phyloP scores from a whole-genome alignment of 2,888 invertebrate genomes.

The Odontocolon sp. region DNA sequence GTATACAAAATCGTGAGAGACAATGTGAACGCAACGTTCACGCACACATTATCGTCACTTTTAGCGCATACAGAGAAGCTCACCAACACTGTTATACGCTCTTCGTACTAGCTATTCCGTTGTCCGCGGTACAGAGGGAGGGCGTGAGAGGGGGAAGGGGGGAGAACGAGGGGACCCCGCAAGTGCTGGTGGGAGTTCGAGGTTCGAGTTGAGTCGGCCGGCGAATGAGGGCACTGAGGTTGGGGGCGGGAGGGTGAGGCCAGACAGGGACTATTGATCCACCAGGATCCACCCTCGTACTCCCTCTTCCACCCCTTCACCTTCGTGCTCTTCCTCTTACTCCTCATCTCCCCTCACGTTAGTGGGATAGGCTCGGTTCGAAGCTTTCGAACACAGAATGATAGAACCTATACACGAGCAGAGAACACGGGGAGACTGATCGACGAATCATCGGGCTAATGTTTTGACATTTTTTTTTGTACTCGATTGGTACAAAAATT shows the following conservation, averaged over 20 bases:
- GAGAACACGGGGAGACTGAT: slow-evolving; percentile 9
- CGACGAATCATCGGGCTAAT: slow-evolving; percentile 15
- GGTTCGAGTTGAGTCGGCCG: slow-evolving; percentile 72
- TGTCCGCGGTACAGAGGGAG: slow-evolving; percentile 6
- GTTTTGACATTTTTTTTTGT: slow-evolving; percentile 7
- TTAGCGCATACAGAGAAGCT: slow-evolving; percentile 3
- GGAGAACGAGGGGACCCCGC: not conserved
- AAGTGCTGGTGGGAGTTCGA: slow-evolving; percentile 50
- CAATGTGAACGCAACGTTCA: slow-evolving; percentile 43
- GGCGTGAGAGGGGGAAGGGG: not conserved
- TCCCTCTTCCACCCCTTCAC: slow-evolving; percentile 45
- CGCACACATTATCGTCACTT: slow-evolving; percentile 15
- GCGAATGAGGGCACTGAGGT: slow-evolving; percentile 78
- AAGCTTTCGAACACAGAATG: slow-evolving; percentile 67
- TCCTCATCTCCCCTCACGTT: slow-evolving; percentile 63
- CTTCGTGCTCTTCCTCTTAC: slow-evolving; percentile 27
- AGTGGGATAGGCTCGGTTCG: slow-evolving; percentile 79
- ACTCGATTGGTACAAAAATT: too few species aligned
- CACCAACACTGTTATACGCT: slow-evolving; percentile 3
- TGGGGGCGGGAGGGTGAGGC: slow-evolving; percentile 77
- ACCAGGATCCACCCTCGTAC: slow-evolving; percentile 73
- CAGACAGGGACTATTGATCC: slow-evolving; percentile 80
- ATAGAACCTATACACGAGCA: slow-evolving; percentile 11
- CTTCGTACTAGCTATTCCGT: slow-evolving; percentile 10
- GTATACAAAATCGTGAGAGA: slow-evolving; percentile 26